Percentiles rank a stretch among this genome's conserved stretches.
These are phyloP conservation scores for Chrysomela aeneicollis DNA, from an alignment of 2,888 invertebrate species.

Conservation along the genomic window DNA sequence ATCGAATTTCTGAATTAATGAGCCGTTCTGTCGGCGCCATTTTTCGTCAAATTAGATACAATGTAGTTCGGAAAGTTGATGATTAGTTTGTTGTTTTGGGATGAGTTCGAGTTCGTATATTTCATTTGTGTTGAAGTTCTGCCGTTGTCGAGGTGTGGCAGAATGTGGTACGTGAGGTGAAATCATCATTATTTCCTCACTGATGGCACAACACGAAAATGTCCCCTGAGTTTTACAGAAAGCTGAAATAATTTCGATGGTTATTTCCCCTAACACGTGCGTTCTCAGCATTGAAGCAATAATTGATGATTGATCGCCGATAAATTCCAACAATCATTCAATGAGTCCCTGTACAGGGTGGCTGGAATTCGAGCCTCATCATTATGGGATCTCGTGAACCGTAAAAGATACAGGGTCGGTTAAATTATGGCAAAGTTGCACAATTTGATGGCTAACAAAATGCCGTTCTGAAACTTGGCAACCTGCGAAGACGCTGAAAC, in stretches of 20 bases:
- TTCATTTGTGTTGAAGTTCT: conserved; percentile 2
- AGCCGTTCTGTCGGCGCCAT: conserved; percentile 44
- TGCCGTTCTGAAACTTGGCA: too few relatives aligned
- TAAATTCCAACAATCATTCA: too few relatives aligned
- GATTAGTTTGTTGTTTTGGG: conserved; percentile 28
- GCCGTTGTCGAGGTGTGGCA: not conserved
- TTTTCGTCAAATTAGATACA: conserved; percentile 37
- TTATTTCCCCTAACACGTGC: not conserved
- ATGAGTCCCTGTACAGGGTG: too few relatives aligned
- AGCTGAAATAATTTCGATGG: not conserved
- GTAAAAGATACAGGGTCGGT: too few relatives aligned
- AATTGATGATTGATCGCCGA: too few relatives aligned
- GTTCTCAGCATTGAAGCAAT: too few relatives aligned
- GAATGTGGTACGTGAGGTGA: not conserved
- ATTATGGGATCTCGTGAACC: too few relatives aligned
- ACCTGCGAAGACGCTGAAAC: too few relatives aligned
- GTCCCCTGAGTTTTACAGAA: not conserved
- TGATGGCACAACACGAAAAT: not conserved
- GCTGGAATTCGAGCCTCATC: too few relatives aligned
- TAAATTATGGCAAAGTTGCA: too few relatives aligned
- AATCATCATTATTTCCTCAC: not conserved
- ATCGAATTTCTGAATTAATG: conserved; percentile 50
- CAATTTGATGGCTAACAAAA: too few relatives aligned
- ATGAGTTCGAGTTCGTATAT: conserved; percentile 3
- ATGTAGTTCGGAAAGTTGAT: conserved; percentile 31